Evolutionary conservation across 2,888 invertebrate genomes (phyloP), one percentile per base, ranked within the genome.

Genomic region (Phalangium opilio): DNA sequence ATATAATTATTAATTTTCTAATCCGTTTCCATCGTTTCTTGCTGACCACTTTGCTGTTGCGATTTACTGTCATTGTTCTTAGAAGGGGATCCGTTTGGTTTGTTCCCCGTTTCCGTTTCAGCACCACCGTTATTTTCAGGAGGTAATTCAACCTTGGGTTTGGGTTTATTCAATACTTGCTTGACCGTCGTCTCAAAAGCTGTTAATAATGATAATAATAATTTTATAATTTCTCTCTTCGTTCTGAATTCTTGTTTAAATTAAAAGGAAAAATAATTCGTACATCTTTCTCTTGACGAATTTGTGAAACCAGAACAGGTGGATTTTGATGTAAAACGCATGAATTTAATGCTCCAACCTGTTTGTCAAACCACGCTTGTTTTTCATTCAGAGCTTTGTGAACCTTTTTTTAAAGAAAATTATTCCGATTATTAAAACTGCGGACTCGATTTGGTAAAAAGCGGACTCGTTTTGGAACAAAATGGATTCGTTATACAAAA

Each of bases 101-200:
- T 36, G 12, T 46, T 41, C 38, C n/a, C 36, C 10, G 41, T 36
- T 35, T 20, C 27, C n/a, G n/a, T n/a, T n/a, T n/a, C n/a, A 10
- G 43, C n/a, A 7, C 34, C 33, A 15, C 34, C 39, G 14, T 46
- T 44, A 19, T 49, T 47, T 12, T 18, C 38, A 14, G 48, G 41
- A 14, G 51, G 51, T 17, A 50, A 50, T 43, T 50, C 50, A 7
- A 52, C 50, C 67, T 89, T 87, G 7, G 93, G 91, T 67, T 87
- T 87, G 44, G 87, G 84, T 65, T 89, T 89, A 67, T 82, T 87
- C 54, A 93, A 69, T 55, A 93, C 81, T 5, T 87, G 81, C 47
- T 62, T 63, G 39, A 75, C 73, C 17, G 66, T 62, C 32, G 61
- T 67, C 52, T 77, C 75, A 56, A 78, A 14, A 64, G 60, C 73